phyloP scores from a whole-genome alignment of 2,888 invertebrate species.

The Anodontia alba region DNA sequence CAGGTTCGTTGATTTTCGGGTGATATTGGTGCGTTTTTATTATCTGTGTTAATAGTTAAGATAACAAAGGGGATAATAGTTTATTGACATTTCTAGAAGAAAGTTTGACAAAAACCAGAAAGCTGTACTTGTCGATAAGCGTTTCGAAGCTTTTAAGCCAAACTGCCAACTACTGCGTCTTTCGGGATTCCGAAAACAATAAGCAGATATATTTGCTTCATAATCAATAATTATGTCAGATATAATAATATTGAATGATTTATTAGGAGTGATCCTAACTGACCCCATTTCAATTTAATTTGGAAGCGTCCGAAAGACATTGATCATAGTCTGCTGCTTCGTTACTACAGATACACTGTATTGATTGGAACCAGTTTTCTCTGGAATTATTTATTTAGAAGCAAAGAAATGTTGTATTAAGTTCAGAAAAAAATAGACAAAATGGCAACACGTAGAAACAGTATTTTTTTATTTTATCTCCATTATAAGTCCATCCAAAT shows the following conservation, averaged over 20 bases:
- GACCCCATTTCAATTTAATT: slow-evolving; percentile 42
- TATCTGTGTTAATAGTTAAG: too few relatives aligned
- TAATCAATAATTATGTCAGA: slow-evolving; percentile 16
- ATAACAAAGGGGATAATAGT: too few relatives aligned
- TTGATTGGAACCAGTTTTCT: neutral
- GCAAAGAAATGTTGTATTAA: neutral
- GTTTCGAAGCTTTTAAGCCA: slow-evolving; percentile 5
- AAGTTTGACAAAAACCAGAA: neutral
- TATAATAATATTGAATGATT: slow-evolving; percentile 35
- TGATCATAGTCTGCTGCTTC: neutral
- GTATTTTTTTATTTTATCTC: too few relatives aligned
- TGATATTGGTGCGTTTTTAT: too few relatives aligned
- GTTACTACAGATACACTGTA: neutral
- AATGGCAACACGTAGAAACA: too few relatives aligned
- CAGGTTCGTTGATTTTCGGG: too few relatives aligned
- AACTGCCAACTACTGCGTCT: slow-evolving; percentile 9
- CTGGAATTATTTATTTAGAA: neutral
- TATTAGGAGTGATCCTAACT: slow-evolving; percentile 32
- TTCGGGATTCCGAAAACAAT: neutral
- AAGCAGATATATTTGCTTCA: neutral
- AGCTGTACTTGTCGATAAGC: neutral
- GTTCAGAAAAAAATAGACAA: too few relatives aligned
- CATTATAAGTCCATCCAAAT: too few relatives aligned
- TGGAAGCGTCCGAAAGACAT: slow-evolving; percentile 7
- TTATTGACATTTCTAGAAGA: neutral